These are phyloP conservation scores for Mechanitis mazaeus DNA, from an alignment of 2,888 invertebrate genomes.

Conservation along the genomic window DNA sequence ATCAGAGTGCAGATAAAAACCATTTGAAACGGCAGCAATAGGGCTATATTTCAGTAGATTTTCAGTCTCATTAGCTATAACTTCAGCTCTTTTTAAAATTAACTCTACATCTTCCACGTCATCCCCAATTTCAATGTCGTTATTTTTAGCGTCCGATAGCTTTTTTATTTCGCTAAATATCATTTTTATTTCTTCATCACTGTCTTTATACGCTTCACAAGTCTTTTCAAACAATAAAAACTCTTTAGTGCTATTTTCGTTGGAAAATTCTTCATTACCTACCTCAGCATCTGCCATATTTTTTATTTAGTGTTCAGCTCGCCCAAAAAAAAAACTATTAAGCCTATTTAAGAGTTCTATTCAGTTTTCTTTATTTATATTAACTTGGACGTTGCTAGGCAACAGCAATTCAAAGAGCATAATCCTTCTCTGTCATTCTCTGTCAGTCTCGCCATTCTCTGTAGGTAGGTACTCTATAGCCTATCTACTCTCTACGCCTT, in stretches of 20 bases:
- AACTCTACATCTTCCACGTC: slow-evolving; percentile 64
- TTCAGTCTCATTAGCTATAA: slow-evolving; percentile 60
- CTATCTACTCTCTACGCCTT: no score
- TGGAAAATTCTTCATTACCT: slow-evolving; percentile 45
- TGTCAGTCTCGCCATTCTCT: no score
- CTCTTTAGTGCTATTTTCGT: slow-evolving; percentile 66
- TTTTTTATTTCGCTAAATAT: slow-evolving; percentile 83
- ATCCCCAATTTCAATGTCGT: slow-evolving; percentile 46
- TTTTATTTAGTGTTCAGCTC: neutral
- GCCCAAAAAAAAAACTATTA: neutral
- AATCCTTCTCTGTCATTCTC: no score
- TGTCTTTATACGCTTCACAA: slow-evolving; percentile 62
- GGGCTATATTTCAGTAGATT: slow-evolving; percentile 59
- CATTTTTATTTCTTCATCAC: slow-evolving; percentile 79
- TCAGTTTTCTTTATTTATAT: slow-evolving; percentile 6
- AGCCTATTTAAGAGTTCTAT: neutral
- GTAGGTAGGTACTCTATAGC: no score
- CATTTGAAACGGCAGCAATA: slow-evolving; percentile 34
- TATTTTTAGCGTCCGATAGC: slow-evolving; percentile 52
- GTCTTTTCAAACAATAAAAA: slow-evolving; percentile 62
- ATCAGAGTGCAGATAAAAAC: slow-evolving; percentile 31
- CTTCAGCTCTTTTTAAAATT: slow-evolving; percentile 65
- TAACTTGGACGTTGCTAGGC: slow-evolving; percentile 12
- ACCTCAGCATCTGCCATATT: slow-evolving; percentile 43
- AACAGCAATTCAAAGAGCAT: neutral